Conservation (phyloP, 2,888 invertebrate species). For the Eristalis arbustorum region DNA sequence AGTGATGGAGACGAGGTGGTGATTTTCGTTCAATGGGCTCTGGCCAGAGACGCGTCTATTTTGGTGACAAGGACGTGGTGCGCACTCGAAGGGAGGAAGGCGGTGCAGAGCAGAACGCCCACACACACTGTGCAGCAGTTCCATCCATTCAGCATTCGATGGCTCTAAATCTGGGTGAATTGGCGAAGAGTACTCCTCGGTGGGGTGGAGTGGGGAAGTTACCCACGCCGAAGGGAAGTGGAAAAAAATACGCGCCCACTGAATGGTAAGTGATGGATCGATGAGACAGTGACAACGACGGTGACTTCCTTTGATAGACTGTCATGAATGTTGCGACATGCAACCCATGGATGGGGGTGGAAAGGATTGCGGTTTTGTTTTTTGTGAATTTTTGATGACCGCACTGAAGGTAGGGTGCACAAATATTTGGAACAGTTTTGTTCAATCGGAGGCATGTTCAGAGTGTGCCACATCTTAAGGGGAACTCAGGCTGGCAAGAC, state of each 20-base stretch:
- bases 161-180: neutral
- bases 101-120: neutral
- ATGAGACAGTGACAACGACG: neutral
- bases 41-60: slow-evolving; percentile 34
- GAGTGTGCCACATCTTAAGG: no score
- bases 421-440: no score
- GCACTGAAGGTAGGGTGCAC: no score
- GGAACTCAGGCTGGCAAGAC: no score
- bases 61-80: slow-evolving; percentile 36
- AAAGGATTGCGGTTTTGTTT: neutral
- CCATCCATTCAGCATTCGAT: neutral
- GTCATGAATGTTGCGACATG: neutral
- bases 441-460: no score
- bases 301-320: neutral
- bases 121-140: neutral
- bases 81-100: neutral
- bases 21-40: slow-evolving; percentile 44
- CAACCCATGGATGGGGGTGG: neutral
- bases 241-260: neutral
- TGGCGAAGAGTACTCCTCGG: neutral
- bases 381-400: neutral
- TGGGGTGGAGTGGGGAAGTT: neutral
- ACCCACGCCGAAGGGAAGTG: neutral
- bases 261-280: neutral
- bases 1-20: neutral